Evolutionary conservation across 1,140 invertebrate species (phyloP), one percentile per base, ranked within the genome.

Genomic region (Formica exsecta): DNA sequence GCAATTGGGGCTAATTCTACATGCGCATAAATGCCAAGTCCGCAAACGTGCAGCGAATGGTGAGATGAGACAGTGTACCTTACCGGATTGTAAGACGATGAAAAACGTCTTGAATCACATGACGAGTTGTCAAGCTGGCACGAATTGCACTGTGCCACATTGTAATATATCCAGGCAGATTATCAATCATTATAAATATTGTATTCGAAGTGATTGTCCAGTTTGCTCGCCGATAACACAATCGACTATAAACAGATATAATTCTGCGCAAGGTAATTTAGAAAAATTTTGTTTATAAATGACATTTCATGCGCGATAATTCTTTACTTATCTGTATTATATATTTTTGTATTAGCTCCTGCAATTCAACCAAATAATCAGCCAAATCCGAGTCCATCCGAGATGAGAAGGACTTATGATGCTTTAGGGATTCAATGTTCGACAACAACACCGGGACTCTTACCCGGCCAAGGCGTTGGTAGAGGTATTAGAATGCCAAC

Each of bases 161-260:
- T 99, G 99, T 95, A 99, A 99, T 79, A 99, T 99, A 29, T 99
- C 99, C 0, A 96, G 99, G 86, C 99, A 99, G 95, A 99, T 99
- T 48, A 99, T 99, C 83, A 98, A 98, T 86, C 99, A 99, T 95
- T 99, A 99, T 99, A 99, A 99, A 95, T 98, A 99, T 93, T 99
- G 99, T 95, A 97, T 97, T 25, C 96, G 98, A 86, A 97, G 96
- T 90, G 99, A 99, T 95, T 99, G 99, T 96, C 98, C 99, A 38
- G 99, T 99, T 11, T 99, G 99, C 96, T 97, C 99, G 91, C 99
- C 99, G 3, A 96, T 99, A 44, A 99, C 99, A 93, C 98, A 99
- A 95, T 98, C 98, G 36, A 98, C 98, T 91, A 98, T 98, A 93
- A 97, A 97, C 92, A 96, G 97, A 94, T 96, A 95, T 88, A 97